Evolutionary conservation across 2,888 invertebrate genomes (phyloP).

Genomic region (Beris chalybata): DNA sequence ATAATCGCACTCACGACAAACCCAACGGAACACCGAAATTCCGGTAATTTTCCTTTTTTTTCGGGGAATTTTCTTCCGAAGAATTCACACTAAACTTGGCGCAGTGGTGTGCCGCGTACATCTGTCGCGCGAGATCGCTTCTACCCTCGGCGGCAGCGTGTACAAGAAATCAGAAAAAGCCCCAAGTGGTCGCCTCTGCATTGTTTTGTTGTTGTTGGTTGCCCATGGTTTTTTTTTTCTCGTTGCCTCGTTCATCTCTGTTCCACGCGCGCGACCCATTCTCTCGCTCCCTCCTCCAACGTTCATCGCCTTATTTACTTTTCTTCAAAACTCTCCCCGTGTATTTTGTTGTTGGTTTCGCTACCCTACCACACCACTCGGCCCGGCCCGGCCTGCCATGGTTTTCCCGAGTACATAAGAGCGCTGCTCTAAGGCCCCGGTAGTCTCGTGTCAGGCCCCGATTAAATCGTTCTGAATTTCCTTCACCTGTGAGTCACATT

Average conservation of each 20-base stretch:
- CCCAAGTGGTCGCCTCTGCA: slow-evolving; percentile 7
- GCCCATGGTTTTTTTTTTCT: too few relatives aligned
- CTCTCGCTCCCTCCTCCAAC: slow-evolving; percentile 5
- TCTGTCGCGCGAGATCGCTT: slow-evolving; percentile 19
- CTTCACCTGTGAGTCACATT: slow-evolving; percentile 25
- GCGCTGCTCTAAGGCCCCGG: slow-evolving; percentile 34
- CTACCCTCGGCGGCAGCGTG: slow-evolving; percentile 15
- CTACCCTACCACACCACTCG: background rate
- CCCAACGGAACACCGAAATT: too few relatives aligned
- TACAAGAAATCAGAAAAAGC: slow-evolving; percentile 9
- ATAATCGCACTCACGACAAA: too few relatives aligned
- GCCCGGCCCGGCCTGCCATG: background rate
- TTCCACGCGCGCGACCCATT: background rate
- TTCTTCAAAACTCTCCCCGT: background rate
- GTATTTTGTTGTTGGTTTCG: slow-evolving; percentile 18
- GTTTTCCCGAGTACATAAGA: slow-evolving; percentile 43
- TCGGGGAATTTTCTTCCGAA: background rate
- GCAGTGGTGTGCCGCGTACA: slow-evolving; percentile 14
- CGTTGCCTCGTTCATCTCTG: background rate
- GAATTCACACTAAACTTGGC: slow-evolving; percentile 17
- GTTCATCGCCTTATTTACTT: slow-evolving; percentile 16
- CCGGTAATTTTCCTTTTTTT: too few relatives aligned
- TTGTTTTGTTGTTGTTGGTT: slow-evolving; percentile 1
- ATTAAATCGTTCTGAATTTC: slow-evolving; percentile 30
- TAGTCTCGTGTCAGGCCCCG: slow-evolving; percentile 52